Percentiles rank a stretch among this genome's conserved stretches.
Conservation (phyloP, 2,888 invertebrate genomes). For the Antheraea yamamai region DNA sequence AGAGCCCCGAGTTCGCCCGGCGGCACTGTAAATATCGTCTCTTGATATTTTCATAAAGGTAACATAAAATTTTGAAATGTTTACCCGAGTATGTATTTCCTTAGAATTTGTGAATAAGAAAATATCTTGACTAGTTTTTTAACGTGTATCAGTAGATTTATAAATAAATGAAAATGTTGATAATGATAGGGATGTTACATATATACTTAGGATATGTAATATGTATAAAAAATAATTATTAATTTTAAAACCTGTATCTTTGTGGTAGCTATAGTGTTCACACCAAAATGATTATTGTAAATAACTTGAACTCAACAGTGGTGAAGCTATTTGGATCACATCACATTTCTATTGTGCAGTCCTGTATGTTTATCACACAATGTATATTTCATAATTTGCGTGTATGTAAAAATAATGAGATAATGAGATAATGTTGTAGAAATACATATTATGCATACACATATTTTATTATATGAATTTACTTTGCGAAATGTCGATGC, state of each 20-base stretch:
- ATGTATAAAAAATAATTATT: neutral
- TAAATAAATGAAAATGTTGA: neutral
- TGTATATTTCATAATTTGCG: slow-evolving; percentile 2
- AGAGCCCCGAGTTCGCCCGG: neutral
- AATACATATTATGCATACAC: neutral
- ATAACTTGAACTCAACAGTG: neutral
- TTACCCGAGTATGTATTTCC: neutral
- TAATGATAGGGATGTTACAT: neutral
- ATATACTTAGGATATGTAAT: slow-evolving; percentile 4
- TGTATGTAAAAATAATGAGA: neutral
- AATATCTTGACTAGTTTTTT: slow-evolving; percentile 7
- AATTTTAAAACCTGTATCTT: slow-evolving; percentile 6
- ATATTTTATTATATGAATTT: neutral
- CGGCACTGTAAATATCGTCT: neutral
- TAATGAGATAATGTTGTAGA: neutral
- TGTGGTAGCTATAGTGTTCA: slow-evolving; percentile 7
- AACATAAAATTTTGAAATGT: neutral
- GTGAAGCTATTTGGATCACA: neutral
- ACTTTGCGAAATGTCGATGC: neutral
- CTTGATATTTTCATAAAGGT: neutral
- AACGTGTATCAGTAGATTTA: slow-evolving; percentile 4
- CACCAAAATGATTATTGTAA: neutral
- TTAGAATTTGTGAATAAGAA: slow-evolving; percentile 8
- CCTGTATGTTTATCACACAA: neutral
- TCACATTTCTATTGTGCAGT: neutral